Evolutionary conservation across 2,113 vertebrate species (phyloP), one percentile per base, ranked within the genome.

Genomic region (Herpailurus yagouaroundi): DNA sequence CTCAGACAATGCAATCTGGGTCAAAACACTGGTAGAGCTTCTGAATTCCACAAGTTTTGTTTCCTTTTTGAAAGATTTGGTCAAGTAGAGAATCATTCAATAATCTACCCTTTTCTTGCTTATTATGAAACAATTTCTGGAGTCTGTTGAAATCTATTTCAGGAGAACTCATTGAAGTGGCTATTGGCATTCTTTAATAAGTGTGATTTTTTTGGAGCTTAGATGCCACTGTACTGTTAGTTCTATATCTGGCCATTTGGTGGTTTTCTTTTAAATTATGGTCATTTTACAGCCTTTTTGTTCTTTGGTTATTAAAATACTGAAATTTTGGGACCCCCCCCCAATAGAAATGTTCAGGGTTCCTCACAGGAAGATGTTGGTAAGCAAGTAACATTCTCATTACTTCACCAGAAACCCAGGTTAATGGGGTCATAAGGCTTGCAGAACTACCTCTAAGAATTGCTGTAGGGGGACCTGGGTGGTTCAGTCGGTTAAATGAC

Each of bases 301-400:
- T 33, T 73, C 63, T 87, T 97, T 33, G 25, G 29, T 87, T 86
- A 94, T 71, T 89, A 96, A 94, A 96, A 45, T 16, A 4, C 55
- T 87, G 57, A 48, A 27, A 41, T 92, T 92, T 41, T 86, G 60
- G n/a, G 64, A 83, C 45, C 57, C 63, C 52, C 33, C 57, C 57
- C 52, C 33, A 16, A 86, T 69, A 73, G 38, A 88, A 90, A 71
- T 13, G 63, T 18, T 90, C 7, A 79, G 31, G 0, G 55, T 55
- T 31, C 36, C 69, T 38, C 5, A 50, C 10, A 5, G 41, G 41
- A 52, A 50, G 38, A 83, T 33, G 2, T 38, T 36, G 13, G 74
- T 88, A 18, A 91, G 52, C 23, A 81, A 23, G 8, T 66, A 15
- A 89, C 38, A 14, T 88, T 73, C 60, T 7, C 18, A 31, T 73